Base-by-base conservation (phyloP, 2,113 vertebrate genomes). In the Triplophysa tibetana region DNA sequence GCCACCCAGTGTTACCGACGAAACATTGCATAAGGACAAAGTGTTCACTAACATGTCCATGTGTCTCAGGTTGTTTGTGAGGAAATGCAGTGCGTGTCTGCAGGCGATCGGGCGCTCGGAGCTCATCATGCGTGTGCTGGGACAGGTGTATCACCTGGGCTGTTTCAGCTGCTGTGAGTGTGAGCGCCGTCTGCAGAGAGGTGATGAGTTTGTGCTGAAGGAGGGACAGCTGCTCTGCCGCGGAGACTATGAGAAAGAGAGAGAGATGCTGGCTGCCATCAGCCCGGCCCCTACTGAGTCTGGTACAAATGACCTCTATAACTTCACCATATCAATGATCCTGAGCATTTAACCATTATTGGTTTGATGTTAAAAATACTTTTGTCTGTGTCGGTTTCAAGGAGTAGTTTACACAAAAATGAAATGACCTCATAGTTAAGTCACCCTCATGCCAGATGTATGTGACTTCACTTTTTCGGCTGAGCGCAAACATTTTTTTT, bases 141-240 rank as follows among this genome's bases (percentile, higher is more conserved):
- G 93, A 74, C 93, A 95, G 81, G 95, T 97, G 82, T 96, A 96
- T 87, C 95, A 96, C 77, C 91, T 96, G 50, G 93, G 91, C 77
- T 96, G 95, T 90, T 96, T 97, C 90, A 95, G 87, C 89, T 97
- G 95, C 91, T 97, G 95, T 21, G 95, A 95, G 91, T 97, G 95
- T 5, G 95, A 97, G 88, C 93, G 94, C 48, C 90, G 92, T 23
- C 93, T 97, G 85, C 95, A 95, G 87, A 91, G 93, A 8, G 95
- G 95, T 0, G 95, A 97, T 9, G 95, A 96, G 92, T 96, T 96
- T 24, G 95, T 96, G 78, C 90, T 97, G 77, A 97, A 97, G 74
- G 95, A 96, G 80, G 95, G 95, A 33, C 95, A 96, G 89, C 93
- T 96, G 85, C 92, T 97, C 19, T 96, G 95, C 70, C 93, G 95